Evolutionary conservation across 2,113 vertebrate genomes (phyloP).

Genomic region (Oncorhynchus tshawytscha): DNA sequence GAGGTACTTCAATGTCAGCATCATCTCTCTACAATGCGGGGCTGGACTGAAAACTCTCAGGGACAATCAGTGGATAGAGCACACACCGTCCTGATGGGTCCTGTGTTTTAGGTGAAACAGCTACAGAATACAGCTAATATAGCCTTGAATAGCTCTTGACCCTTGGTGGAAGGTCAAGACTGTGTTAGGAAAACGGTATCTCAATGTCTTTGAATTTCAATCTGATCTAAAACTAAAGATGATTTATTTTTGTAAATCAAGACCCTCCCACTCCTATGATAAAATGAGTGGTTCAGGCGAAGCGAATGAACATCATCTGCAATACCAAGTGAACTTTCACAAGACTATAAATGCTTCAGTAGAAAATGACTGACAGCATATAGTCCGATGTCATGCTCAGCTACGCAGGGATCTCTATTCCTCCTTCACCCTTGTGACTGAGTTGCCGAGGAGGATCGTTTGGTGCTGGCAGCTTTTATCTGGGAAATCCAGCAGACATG

Average conservation of each 20-base stretch:
- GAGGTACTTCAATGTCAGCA: background rate
- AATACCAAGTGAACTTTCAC: background rate
- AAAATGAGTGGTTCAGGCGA: background rate
- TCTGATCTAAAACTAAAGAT: background rate
- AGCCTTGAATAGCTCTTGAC: too few species aligned
- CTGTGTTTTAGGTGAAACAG: too few species aligned
- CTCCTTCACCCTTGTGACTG: conserved; percentile 40
- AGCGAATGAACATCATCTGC: background rate
- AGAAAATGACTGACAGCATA: background rate
- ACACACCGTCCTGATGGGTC: too few species aligned
- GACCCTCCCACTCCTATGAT: background rate
- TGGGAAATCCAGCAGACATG: conserved; percentile 52
- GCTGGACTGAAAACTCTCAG: background rate
- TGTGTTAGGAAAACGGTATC: background rate
- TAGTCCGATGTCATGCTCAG: conserved; percentile 34
- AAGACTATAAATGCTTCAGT: background rate
- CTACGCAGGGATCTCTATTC: conserved; percentile 28
- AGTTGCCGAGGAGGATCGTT: conserved; percentile 35
- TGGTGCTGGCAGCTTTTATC: conserved; percentile 58
- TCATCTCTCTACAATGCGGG: too few species aligned
- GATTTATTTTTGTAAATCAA: background rate
- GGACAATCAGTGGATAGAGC: background rate
- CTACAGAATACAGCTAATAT: too few species aligned
- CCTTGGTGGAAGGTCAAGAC: too few species aligned
- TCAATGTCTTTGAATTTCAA: background rate